Evolutionary conservation across 2,113 vertebrate genomes (phyloP).

Genomic region (Mirounga angustirostris): DNA sequence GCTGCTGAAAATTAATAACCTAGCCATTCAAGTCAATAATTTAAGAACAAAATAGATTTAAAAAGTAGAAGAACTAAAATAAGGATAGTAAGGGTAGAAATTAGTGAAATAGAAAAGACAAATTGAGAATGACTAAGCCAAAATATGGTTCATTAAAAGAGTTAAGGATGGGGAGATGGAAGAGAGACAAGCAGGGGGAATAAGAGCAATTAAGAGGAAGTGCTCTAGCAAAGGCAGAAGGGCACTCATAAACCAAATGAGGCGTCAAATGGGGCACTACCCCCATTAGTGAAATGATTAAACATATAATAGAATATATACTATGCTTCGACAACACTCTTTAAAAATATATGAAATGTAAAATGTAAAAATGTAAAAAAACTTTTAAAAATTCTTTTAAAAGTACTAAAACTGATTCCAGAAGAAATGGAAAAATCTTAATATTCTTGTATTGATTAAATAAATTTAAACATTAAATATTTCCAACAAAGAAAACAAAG

Average conservation of each 20-base stretch:
- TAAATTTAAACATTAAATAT: not conserved
- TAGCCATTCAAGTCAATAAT: not conserved
- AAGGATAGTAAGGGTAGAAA: not conserved
- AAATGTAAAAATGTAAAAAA: not conserved
- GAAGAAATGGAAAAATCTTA: not conserved
- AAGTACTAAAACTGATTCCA: not conserved
- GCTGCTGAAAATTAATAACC: not conserved
- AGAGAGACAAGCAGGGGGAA: not conserved
- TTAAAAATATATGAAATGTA: not conserved
- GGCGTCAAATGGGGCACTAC: not conserved
- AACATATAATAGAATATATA: not conserved
- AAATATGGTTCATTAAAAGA: not conserved
- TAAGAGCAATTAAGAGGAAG: not conserved
- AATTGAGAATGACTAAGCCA: not conserved
- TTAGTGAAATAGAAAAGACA: not conserved
- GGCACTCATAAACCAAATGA: no score
- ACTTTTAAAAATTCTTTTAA: not conserved
- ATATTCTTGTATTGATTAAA: not conserved
- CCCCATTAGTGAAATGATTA: not conserved
- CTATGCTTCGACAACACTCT: not conserved
- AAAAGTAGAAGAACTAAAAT: not conserved
- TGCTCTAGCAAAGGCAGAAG: not conserved
- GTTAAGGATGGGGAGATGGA: not conserved
- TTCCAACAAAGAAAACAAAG: not conserved
- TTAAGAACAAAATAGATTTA: not conserved